A percentile compares a stretch with the other conserved stretches of the same genome.
Conservation (phyloP, 1,140 invertebrate genomes). For the Musca domestica region DNA sequence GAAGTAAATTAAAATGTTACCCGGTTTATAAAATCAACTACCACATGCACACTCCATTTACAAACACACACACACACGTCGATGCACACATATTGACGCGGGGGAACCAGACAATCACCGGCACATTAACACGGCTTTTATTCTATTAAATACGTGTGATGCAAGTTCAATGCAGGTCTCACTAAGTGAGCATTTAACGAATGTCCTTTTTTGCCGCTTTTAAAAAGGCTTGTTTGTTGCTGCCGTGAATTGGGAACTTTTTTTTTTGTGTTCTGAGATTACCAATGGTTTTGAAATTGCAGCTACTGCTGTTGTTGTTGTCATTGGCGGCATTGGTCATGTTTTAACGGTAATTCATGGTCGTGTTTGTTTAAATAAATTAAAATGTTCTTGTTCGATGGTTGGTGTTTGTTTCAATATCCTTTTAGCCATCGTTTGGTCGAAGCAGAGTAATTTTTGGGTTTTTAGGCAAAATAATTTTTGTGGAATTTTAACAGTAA, state of each 20-base stretch:
- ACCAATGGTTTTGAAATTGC: not conserved
- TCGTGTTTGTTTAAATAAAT: constrained; percentile 40
- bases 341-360: constrained; percentile 54
- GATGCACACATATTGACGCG: too few relatives aligned
- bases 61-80: not conserved
- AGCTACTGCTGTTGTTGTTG: constrained; percentile 3
- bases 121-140: too few relatives aligned
- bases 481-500: not conserved
- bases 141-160: too few relatives aligned
- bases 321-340: constrained; percentile 49
- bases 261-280: too few relatives aligned
- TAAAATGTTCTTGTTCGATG: not conserved
- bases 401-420: too few relatives aligned
- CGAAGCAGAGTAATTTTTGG: not conserved
- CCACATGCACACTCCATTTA: not conserved
- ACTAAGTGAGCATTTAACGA: too few relatives aligned
- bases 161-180: too few relatives aligned
- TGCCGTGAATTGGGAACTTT: too few relatives aligned
- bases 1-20: constrained; percentile 22
- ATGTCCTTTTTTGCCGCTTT: too few relatives aligned
- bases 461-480: constrained; percentile 17
- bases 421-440: not conserved
- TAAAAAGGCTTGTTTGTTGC: too few relatives aligned
- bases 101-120: too few relatives aligned
- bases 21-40: constrained; percentile 1